Base-by-base conservation (phyloP, 2,113 vertebrate species). In the Parotia lawesii region DNA sequence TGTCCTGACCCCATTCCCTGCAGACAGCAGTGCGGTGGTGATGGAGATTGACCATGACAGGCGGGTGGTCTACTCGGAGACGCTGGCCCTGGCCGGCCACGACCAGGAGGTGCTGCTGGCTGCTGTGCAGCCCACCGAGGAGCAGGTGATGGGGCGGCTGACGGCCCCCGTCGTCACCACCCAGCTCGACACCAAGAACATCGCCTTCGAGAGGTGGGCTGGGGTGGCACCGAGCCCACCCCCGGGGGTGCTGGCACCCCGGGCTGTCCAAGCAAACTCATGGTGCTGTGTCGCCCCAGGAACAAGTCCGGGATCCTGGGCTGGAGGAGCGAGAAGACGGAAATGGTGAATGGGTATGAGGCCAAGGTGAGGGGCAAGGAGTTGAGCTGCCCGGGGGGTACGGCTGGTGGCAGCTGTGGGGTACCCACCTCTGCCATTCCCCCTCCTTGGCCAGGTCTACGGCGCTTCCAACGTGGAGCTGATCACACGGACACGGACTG, bases 31-130 rank as follows among this genome's bases (percentile, higher is more conserved):
- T 3, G 99, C 99, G 0, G 98, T 99, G 96, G 99, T 99, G 96
- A 99, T 99, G 98, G 99, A 99, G 97, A 99, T 99, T 6, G 99
- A 99, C 97, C 99, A 99, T 0, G 99, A 99, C 98, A 98, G 98
- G 90, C 98, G 98, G 61, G 98, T 99, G 97, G 99, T 99, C 25
- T 99, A 98, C 97, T 98, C 98, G 0, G 99, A 99, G 98, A 99
- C 99, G 0, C 96, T 99, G 96, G 98, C 98, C 5, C 96, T 99
- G 92, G 98, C 98, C 0, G 95, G 98, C 67, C 98, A 99, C 1
- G 97, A 98, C 91, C 95, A 97, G 65, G 96, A 99, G 92, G 97
- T 98, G 51, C 98, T 99, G 50, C 96, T 99, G 92, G 98, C 98
- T 60, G 98, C 98, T 18, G 97, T 98, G 85, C 99, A 99, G 97